phyloP scores from a whole-genome alignment of 2,113 vertebrate genomes.

The Hemiscyllium ocellatum region DNA sequence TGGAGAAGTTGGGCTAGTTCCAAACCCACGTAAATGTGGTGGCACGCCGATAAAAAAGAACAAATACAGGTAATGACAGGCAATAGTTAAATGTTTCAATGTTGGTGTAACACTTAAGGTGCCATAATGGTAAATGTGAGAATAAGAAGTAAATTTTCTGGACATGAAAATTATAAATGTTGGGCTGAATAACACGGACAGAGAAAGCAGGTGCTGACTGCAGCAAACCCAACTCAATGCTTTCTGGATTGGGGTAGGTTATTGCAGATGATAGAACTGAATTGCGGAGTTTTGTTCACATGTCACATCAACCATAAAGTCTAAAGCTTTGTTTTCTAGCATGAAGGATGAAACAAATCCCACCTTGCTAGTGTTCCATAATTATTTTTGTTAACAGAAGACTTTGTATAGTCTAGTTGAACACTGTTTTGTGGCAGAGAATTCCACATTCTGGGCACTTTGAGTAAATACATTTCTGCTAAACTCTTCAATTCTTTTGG shows the following conservation, averaged over 20 bases:
- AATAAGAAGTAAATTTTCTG: background rate
- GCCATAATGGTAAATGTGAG: background rate
- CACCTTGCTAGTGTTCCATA: background rate
- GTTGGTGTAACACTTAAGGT: background rate
- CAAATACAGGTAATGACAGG: conserved; percentile 52
- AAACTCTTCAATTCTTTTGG: background rate
- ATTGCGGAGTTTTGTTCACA: background rate
- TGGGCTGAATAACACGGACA: background rate
- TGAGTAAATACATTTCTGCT: background rate
- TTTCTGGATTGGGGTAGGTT: background rate
- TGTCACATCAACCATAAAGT: background rate
- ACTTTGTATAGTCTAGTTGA: background rate
- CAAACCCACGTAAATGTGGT: background rate
- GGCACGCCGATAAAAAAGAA: conserved; percentile 47
- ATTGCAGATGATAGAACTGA: background rate
- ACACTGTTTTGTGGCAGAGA: background rate
- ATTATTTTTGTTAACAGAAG: background rate
- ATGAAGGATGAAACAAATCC: background rate
- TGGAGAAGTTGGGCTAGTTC: conserved; percentile 36
- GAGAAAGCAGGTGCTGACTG: background rate
- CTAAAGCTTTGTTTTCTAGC: background rate
- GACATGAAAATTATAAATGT: background rate
- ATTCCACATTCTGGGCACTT: background rate
- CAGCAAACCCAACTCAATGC: background rate
- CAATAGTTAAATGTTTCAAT: background rate